These are phyloP conservation scores for Aphidius colemani DNA, from an alignment of 2,888 invertebrate genomes.

Conservation along the genomic window DNA sequence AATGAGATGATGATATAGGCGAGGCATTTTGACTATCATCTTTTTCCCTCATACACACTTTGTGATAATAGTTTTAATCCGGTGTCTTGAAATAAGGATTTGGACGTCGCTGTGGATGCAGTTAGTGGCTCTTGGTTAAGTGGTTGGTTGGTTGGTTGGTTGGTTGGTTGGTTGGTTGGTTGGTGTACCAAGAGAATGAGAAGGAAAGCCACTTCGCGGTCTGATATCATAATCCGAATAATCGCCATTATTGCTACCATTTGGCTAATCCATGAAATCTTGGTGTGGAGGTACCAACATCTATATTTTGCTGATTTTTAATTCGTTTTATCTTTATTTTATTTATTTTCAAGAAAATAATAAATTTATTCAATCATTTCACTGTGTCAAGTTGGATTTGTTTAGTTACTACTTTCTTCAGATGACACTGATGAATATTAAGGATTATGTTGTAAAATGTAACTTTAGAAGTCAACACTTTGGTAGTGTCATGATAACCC, in stretches of 20 bases:
- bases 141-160: neutral
- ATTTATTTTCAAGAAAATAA: no score
- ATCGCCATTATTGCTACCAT: constrained; percentile 61
- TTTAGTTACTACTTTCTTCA: constrained; percentile 35
- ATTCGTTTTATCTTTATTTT: no score
- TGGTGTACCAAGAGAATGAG: neutral
- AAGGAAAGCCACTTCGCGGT: constrained; percentile 56
- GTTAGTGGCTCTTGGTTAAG: constrained; percentile 39
- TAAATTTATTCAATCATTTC: no score
- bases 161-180: neutral
- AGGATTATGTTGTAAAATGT: no score
- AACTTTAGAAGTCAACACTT: no score
- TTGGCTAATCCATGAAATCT: constrained; percentile 55
- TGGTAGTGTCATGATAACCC: constrained; percentile 10
- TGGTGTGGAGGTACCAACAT: no score
- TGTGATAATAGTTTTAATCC: constrained; percentile 60
- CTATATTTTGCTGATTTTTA: no score
- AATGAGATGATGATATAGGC: neutral
- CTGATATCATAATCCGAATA: constrained; percentile 62
- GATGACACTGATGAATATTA: no score
- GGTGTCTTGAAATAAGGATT: constrained; percentile 60
- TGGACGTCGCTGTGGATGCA: constrained; percentile 42
- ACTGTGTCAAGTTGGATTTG: no score
- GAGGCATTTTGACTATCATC: neutral
- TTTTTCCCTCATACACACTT: neutral